phyloP scores from a whole-genome alignment of 2,888 invertebrate genomes.

The Cactoblastis cactorum region DNA sequence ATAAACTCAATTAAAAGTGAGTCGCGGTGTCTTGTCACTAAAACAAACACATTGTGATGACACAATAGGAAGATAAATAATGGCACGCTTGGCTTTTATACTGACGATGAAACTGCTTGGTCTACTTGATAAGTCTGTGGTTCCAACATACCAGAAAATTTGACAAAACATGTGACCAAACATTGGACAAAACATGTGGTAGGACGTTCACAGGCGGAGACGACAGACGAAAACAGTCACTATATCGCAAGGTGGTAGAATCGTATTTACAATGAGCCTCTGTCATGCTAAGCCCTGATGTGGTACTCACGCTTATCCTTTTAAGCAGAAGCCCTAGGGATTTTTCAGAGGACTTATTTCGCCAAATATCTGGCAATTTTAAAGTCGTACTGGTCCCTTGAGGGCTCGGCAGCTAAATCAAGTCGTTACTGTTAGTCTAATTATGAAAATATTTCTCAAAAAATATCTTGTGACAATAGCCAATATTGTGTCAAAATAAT shows the following conservation, averaged over 20 bases:
- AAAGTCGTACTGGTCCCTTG: slow-evolving; percentile 53
- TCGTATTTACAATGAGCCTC: slow-evolving; percentile 50
- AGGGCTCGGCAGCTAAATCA: slow-evolving; percentile 57
- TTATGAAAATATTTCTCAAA: no score
- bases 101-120: no score
- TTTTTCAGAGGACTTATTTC: slow-evolving; percentile 65
- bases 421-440: slow-evolving; percentile 26
- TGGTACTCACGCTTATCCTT: slow-evolving; percentile 61
- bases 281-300: slow-evolving; percentile 31
- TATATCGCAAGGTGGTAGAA: slow-evolving; percentile 37
- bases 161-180: no score
- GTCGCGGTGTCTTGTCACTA: no score
- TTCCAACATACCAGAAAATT: no score
- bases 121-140: no score
- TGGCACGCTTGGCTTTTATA: no score
- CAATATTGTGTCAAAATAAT: no score
- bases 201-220: slow-evolving; percentile 33
- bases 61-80: no score
- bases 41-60: no score
- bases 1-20: no score
- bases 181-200: slow-evolving; percentile 18
- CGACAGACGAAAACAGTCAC: slow-evolving; percentile 28
- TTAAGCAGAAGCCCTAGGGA: slow-evolving; percentile 65
- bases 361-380: slow-evolving; percentile 68
- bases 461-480: no score